phyloP scores from a whole-genome alignment of 2,888 invertebrate species.

The Brachyptera putata region DNA sequence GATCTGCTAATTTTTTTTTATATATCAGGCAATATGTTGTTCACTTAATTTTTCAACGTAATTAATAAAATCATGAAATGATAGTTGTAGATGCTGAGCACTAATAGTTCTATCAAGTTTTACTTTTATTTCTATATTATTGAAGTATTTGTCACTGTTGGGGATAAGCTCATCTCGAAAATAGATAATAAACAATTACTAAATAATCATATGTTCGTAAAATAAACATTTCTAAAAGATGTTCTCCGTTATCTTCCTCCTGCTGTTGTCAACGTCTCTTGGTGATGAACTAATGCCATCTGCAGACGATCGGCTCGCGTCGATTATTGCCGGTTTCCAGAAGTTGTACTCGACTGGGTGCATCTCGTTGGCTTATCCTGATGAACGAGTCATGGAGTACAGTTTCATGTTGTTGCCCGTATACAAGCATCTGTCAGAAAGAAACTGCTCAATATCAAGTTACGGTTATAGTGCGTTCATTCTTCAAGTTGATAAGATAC shows the following conservation, averaged over 20 bases:
- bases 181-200: too few relatives aligned
- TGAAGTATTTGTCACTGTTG: background rate
- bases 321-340: conserved; percentile 1
- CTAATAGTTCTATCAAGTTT: too few relatives aligned
- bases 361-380: background rate
- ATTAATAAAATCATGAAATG: too few relatives aligned
- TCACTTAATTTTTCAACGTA: too few relatives aligned
- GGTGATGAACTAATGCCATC: background rate
- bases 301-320: background rate
- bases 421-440: background rate
- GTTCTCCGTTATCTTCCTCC: background rate
- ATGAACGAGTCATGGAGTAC: background rate
- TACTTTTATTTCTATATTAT: background rate
- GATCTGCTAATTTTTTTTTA: too few relatives aligned
- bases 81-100: too few relatives aligned
- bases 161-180: background rate
- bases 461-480: background rate
- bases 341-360: background rate
- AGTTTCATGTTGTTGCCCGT: background rate
- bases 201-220: too few relatives aligned
- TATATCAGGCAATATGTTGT: too few relatives aligned
- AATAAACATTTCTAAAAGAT: too few relatives aligned
- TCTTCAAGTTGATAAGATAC: background rate
- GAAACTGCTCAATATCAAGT: background rate
- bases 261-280: background rate